Base-by-base conservation (phyloP, 2,797 vertebrate species). In the Syndactyla subalaris region DNA sequence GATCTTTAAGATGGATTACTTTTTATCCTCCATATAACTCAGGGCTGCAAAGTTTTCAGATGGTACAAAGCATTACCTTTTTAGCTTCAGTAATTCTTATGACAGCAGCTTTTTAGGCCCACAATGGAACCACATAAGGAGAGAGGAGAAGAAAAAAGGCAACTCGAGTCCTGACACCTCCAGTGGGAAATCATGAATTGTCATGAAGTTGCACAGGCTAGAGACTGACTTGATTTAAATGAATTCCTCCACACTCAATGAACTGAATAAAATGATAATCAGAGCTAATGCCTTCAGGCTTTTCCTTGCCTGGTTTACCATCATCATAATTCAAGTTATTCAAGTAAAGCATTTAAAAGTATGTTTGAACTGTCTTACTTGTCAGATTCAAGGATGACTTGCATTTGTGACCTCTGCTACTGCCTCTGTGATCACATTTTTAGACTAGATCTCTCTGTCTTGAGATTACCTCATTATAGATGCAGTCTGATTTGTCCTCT, bases 21-120 rank as follows among this genome's bases (percentile, higher is more conserved):
- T 94, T 96, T 91, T 86, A 92, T 46, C 22, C 57, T 93, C 32
- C 51, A 7, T n/a, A 88, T 82, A 73, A 84, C 84, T 92, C 84
- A 72, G 85, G 65, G 84, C 89, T 65, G 52, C 39, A 81, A 88
- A 91, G 74, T 62, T 86, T 94, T 91, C 66, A 78, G 39, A 89
- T 76, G 18, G 51, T 59, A 95, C 23, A 87, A 94, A 91, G 68
- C 26, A 78, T 21, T 70, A 13, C 20, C 43, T 27, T 66, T 81
- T 92, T 52, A 81, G 26, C 48, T 81, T 84, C 70, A 66, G 51
- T 59, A 93, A 75, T 88, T 91, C 81, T 93, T 80, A 70, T 2
- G 54, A 92, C 82, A 96, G 84, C 62, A 93, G 82, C 39, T 88
- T 89, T 90, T 92, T 57, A 92, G 73, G 72, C 29, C 10, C 29